Evolutionary conservation across 2,888 invertebrate genomes (phyloP), one percentile per base, ranked within the genome.

Genomic region (Sinopyrophorus schimmeli): DNA sequence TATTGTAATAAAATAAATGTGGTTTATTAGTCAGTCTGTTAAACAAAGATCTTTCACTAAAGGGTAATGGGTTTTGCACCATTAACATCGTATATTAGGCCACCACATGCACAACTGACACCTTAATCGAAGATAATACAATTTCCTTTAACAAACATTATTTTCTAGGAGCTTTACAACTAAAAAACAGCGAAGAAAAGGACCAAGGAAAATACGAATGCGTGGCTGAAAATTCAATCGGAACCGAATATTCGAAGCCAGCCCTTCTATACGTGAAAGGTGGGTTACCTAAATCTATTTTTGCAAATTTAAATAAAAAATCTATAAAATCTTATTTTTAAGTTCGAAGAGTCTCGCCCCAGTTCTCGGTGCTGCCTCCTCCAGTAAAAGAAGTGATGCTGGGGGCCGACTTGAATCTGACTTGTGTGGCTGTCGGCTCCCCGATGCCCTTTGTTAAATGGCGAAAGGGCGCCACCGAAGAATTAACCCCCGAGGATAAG

Each of bases 381-480:
- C 78, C 85, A 6, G 75, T 86, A 37, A 89, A 86, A 58, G 93
- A 95, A 70, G 95, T 98, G 39, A 92, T 91, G 83, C 80, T 95
- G 35, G 95, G 95, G 7, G 88, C 89, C 0, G 87, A 88, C 68
- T 78, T 97, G 60, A 97, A 93, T 72, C 77, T 99, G 58, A 94
- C 94, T 46, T 99, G 99, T 73, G 94, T 96, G 42, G 98, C 98
- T 5, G 91, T 93, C 17, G 98, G 99, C 11, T 93, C 97, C 0
- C 98, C 98, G 3, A 96, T 98, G 96, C 99, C 98, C 1, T 87
- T 85, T 63, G 96, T 99, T 41, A 94, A 92, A 74, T 92, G 92
- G 92, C 83, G 88, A 60, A 89, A 89, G 76, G 91, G 86, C 39
- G 79, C 85, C 18, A 82, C 83, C 5, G 84, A 84, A 70, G 93